Conservation (phyloP, 2,113 vertebrate species). For the Ceyx cyanopectus region DNA sequence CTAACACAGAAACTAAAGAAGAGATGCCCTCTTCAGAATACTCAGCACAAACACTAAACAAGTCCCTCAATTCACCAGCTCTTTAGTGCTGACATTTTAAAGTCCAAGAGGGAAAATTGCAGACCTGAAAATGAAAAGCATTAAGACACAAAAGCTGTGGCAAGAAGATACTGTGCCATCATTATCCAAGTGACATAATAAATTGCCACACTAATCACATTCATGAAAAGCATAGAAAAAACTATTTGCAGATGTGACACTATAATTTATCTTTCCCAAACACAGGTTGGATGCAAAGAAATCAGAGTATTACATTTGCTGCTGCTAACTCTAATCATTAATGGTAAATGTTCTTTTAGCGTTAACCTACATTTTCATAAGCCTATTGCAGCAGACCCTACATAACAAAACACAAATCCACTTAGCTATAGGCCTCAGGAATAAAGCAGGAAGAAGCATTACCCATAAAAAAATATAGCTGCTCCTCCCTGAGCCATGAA, state of each 20-base stretch:
- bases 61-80: not conserved
- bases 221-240: not conserved
- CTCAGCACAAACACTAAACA: not conserved
- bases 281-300: not conserved
- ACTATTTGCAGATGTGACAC: not conserved
- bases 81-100: not conserved
- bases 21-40: not conserved
- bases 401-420: not conserved
- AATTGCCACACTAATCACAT: not conserved
- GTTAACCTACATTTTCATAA: not conserved
- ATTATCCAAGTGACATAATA: not conserved
- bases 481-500: not conserved
- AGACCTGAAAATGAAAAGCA: not conserved
- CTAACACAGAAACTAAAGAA: not conserved
- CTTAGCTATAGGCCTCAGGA: not conserved
- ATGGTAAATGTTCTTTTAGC: not conserved
- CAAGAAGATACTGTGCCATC: not conserved
- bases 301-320: not conserved
- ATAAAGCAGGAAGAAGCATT: rapidly evolving
- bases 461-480: not conserved
- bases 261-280: not conserved
- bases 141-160: not conserved
- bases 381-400: not conserved
- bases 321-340: not conserved
- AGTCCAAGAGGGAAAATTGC: not conserved